phyloP scores from a whole-genome alignment of 1,140 invertebrate genomes.

The Trinorchestia longiramus region DNA sequence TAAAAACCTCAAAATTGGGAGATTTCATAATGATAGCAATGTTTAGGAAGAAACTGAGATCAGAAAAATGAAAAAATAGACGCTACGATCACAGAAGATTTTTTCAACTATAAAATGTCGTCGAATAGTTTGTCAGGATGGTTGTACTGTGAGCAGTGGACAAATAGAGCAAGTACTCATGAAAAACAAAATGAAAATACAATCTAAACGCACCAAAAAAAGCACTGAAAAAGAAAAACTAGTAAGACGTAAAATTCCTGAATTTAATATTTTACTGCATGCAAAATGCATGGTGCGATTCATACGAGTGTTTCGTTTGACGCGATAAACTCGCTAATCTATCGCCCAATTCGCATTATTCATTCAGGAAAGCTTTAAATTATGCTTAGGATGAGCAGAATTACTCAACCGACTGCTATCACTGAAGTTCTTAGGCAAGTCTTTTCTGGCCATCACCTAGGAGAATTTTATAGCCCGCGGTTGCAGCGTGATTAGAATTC shows the following conservation, averaged over 20 bases:
- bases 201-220: not conserved
- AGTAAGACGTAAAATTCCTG: not conserved
- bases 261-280: not conserved
- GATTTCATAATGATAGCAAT: not conserved
- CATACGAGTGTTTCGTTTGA: not conserved
- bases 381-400: slow-evolving; percentile 8
- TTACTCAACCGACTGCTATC: slow-evolving; percentile 14
- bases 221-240: not conserved
- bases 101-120: not conserved
- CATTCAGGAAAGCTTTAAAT: slow-evolving; percentile 30
- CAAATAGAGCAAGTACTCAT: not conserved
- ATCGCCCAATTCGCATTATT: slow-evolving; percentile 48
- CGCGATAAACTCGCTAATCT: slow-evolving; percentile 39
- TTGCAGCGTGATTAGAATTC: not conserved
- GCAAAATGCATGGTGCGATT: not conserved
- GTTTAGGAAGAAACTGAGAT: not conserved
- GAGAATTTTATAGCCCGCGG: not conserved
- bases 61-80: not conserved
- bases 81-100: not conserved
- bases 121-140: too few relatives aligned
- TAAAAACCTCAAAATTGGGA: not conserved
- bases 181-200: not conserved
- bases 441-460: not conserved
- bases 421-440: not conserved
- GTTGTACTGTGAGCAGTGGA: not conserved